Percentiles rank a stretch among this genome's conserved stretches.
phyloP scores from a whole-genome alignment of 2,888 invertebrate genomes.

The Dastarcus helophoroides region DNA sequence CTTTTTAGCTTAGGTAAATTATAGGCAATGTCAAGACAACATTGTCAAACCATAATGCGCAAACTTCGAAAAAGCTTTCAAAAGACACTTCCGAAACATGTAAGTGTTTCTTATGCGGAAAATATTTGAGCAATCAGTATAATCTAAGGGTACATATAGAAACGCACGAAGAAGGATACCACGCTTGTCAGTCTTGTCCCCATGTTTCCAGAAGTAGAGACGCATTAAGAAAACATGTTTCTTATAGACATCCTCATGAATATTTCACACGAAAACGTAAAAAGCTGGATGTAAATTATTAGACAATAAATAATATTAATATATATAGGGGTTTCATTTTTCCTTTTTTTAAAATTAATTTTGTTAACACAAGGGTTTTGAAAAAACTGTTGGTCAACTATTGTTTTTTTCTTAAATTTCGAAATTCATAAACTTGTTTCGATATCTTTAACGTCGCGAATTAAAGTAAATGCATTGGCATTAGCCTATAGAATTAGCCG shows the following conservation, averaged over 20 bases:
- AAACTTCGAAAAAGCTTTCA: constrained; percentile 11
- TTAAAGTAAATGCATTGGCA: too few species aligned
- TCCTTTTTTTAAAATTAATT: not conserved
- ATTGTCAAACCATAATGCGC: not conserved
- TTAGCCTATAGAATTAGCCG: not conserved
- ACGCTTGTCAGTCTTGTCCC: constrained; percentile 76
- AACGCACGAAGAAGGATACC: constrained; percentile 78
- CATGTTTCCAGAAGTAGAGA: constrained; percentile 82
- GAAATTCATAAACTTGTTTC: not conserved
- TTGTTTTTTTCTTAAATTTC: not conserved
- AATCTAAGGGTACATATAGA: constrained; percentile 84
- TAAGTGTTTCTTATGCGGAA: constrained; percentile 74
- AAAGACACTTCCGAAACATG: constrained; percentile 30
- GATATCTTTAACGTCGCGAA: too few species aligned
- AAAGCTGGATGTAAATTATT: too few species aligned
- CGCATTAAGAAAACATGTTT: constrained; percentile 78
- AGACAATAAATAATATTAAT: too few species aligned
- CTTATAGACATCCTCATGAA: constrained; percentile 65
- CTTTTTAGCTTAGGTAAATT: too few species aligned
- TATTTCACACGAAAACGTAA: constrained; percentile 38
- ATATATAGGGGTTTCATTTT: not conserved
- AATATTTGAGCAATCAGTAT: constrained; percentile 82
- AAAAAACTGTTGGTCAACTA: constrained; percentile 1
- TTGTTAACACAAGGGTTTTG: constrained; percentile 4
- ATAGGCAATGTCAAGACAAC: constrained; percentile 1